These are phyloP conservation scores for Idaea dimidiata DNA, from an alignment of 2,888 invertebrate genomes.

Conservation along the genomic window DNA sequence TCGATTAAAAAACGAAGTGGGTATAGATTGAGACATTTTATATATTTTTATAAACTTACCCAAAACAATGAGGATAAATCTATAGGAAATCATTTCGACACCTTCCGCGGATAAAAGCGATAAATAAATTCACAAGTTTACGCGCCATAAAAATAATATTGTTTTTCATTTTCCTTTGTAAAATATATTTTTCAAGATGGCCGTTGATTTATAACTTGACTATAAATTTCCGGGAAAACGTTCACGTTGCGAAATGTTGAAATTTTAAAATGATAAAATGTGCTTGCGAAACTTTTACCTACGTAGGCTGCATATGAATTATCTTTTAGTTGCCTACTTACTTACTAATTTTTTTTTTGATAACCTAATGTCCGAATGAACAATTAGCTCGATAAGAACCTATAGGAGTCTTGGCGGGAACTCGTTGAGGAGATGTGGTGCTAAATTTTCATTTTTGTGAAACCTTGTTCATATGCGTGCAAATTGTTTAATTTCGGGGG, in stretches of 20 bases:
- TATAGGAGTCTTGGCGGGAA: no score
- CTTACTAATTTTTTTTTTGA: no score
- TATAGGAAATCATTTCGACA: constrained; percentile 21
- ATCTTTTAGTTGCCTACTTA: no score
- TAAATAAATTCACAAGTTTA: constrained; percentile 17
- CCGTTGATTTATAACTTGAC: constrained; percentile 14
- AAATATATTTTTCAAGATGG: constrained; percentile 17
- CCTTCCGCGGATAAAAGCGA: constrained; percentile 6
- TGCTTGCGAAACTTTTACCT: not conserved
- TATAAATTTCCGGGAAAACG: constrained; percentile 4
- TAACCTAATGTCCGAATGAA: no score
- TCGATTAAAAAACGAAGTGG: no score
- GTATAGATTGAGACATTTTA: no score
- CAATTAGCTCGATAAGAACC: no score
- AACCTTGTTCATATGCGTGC: no score
- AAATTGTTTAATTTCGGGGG: no score
- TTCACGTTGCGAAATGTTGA: not conserved
- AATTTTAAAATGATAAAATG: not conserved
- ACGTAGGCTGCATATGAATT: not conserved
- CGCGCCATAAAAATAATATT: constrained; percentile 21
- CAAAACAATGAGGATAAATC: constrained; percentile 20
- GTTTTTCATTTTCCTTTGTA: constrained; percentile 17
- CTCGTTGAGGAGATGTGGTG: no score
- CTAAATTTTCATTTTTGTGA: no score
- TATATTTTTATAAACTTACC: constrained; percentile 26